Base-by-base conservation (phyloP, 2,797 vertebrate species). In the Pseudochirops corinnae region DNA sequence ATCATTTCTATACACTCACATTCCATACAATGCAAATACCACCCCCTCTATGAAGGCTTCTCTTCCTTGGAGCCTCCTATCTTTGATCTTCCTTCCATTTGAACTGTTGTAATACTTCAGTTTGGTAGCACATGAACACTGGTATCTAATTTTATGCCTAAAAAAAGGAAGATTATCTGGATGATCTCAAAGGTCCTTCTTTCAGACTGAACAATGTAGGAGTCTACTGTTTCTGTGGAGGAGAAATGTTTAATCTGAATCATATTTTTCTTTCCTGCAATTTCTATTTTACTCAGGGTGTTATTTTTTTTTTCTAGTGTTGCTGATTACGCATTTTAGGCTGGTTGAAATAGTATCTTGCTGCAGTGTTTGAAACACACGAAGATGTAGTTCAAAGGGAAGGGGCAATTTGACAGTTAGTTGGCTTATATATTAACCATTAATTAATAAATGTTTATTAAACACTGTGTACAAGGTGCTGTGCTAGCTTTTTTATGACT, bases 1-100 rank as follows among this genome's bases (percentile, higher is more conserved):
- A 74, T 74, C 14, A n/a, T 39, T 95, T 95, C 50, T 87, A 31
- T 21, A 9, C 57, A n/a, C 57, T 93, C 18, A 93, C 58, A 95
- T 92, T 92, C 46, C 74, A 67, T 93, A 55, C 1, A 50, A 94
- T 92, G 91, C 46, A 91, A 67, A 3, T 5, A 14, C 21, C 28
- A 67, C 46, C 11, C 92, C 52, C 33, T 10, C 39, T 74, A 14
- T 97, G 31, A 55, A 33, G 9, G n/a, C 91, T 93, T 24, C 18
- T 93, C 91, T 96, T 21, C 14, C 14, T n/a, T 94, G 52, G 56
- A 28, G 16, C 29, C 82, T 52, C 50, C 13, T 74, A 21, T 74
- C n/a, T 39, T 90, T 97, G 29, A 90, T 62, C 1, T 91, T 14
- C 28, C 29, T 91, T 3, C 29, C 56, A 82, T 90, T 50, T 96